Percentiles rank a stretch among this genome's conserved stretches.
These are phyloP conservation scores for Trachelus troglodyta DNA, from an alignment of 2,888 invertebrate species.

Conservation along the genomic window DNA sequence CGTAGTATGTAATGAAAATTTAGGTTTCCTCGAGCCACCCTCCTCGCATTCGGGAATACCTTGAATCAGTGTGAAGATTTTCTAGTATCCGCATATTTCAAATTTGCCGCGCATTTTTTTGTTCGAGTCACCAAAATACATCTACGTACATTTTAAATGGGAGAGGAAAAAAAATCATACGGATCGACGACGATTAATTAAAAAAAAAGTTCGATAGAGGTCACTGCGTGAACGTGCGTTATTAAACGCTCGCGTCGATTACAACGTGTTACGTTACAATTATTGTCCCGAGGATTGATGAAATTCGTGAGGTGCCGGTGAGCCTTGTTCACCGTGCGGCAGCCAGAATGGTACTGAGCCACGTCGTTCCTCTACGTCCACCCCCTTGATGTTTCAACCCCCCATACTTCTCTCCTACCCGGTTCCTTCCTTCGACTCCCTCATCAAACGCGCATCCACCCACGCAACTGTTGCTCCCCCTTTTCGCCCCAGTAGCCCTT, in stretches of 20 bases:
- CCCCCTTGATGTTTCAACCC: constrained; percentile 30
- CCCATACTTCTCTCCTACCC: constrained; percentile 27
- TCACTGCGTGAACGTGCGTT: not conserved
- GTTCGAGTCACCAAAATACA: not conserved
- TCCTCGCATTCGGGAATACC: not conserved
- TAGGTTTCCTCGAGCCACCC: not conserved
- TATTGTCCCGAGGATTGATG: not conserved
- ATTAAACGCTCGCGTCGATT: not conserved
- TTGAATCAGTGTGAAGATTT: not conserved
- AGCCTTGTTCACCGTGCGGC: constrained; percentile 39
- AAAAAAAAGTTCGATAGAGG: not conserved
- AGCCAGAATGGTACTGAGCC: constrained; percentile 52
- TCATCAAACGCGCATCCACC: constrained; percentile 61
- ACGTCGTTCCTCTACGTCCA: constrained; percentile 40
- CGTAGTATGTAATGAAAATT: not conserved
- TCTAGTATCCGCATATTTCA: not conserved
- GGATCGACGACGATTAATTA: not conserved
- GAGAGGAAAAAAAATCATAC: not conserved
- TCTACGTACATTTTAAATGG: not conserved
- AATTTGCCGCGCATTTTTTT: not conserved
- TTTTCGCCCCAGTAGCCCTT: constrained; percentile 16
- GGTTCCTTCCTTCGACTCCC: constrained; percentile 34
- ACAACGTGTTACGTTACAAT: not conserved
- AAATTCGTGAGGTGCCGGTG: not conserved
- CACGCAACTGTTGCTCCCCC: constrained; percentile 64